phyloP scores from a whole-genome alignment of 2,113 vertebrate species.

The Seriola dumerili region DNA sequence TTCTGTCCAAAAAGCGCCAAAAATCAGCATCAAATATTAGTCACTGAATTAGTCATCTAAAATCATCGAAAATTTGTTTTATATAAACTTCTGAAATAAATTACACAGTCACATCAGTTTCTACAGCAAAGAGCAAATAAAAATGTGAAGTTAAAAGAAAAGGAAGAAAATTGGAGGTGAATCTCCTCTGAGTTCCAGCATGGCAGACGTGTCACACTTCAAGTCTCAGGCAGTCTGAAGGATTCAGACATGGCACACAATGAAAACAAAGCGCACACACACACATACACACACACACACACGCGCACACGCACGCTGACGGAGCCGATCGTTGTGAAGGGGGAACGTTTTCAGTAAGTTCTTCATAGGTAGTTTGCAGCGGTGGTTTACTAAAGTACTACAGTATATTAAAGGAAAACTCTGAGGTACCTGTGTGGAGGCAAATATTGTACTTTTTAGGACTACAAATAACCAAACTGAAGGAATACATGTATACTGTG shows the following conservation, averaged over 20 bases:
- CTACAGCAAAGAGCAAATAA: constrained; percentile 11
- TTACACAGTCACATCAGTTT: constrained; percentile 17
- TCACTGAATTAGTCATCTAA: constrained; percentile 4
- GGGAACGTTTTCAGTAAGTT: neutral
- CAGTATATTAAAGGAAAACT: neutral
- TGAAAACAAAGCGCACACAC: constrained; percentile 9
- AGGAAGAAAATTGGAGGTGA: neutral
- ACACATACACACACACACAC: neutral
- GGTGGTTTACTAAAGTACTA: neutral
- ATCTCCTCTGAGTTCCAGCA: constrained; percentile 20
- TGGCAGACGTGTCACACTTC: constrained; percentile 15
- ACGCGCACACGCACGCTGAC: neutral
- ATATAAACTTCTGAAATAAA: constrained; percentile 60
- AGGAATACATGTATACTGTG: neutral
- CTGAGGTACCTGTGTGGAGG: neutral
- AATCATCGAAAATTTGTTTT: neutral
- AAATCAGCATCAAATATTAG: constrained; percentile 42
- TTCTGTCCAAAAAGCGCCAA: too few species aligned
- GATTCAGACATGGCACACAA: constrained; percentile 45
- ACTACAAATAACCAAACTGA: neutral
- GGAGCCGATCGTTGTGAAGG: neutral
- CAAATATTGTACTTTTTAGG: neutral
- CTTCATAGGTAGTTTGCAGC: neutral
- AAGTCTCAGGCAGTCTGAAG: constrained; percentile 42
- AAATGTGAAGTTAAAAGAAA: neutral